Evolutionary conservation across 2,797 vertebrate species (phyloP).

Genomic region (Acanthornis magna): DNA sequence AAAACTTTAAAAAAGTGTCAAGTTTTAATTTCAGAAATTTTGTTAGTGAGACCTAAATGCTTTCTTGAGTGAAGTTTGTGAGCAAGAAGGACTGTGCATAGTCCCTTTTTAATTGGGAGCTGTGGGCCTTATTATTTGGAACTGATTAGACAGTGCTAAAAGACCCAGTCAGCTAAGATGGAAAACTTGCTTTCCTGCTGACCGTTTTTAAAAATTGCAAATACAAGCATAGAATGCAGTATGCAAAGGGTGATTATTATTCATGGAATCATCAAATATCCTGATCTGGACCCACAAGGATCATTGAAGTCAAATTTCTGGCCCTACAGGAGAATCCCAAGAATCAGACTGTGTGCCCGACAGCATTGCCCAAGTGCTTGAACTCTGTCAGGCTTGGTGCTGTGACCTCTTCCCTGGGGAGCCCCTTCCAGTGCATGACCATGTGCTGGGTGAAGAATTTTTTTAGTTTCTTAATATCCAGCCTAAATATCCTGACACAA

Average conservation of each 20-base stretch:
- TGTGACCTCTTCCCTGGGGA: background rate
- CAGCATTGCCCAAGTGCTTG: background rate
- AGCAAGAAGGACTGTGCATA: background rate
- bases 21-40: background rate
- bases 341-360: background rate
- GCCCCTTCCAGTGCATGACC: background rate
- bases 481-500: background rate
- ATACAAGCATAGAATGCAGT: background rate
- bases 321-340: background rate
- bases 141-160: background rate
- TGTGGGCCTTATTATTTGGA: constrained; percentile 40
- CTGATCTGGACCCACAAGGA: background rate
- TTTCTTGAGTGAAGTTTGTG: constrained; percentile 13
- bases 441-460: background rate
- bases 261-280: background rate
- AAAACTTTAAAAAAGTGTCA: background rate
- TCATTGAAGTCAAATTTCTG: background rate
- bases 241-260: background rate
- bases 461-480: background rate
- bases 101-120: constrained; percentile 36
- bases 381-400: background rate
- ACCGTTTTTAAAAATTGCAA: background rate
- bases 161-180: background rate
- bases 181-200: constrained; percentile 2
- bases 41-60: background rate